Evolutionary conservation across 2,797 vertebrate species (phyloP), one percentile per base, ranked within the genome.

Genomic region (Avahi laniger): DNA sequence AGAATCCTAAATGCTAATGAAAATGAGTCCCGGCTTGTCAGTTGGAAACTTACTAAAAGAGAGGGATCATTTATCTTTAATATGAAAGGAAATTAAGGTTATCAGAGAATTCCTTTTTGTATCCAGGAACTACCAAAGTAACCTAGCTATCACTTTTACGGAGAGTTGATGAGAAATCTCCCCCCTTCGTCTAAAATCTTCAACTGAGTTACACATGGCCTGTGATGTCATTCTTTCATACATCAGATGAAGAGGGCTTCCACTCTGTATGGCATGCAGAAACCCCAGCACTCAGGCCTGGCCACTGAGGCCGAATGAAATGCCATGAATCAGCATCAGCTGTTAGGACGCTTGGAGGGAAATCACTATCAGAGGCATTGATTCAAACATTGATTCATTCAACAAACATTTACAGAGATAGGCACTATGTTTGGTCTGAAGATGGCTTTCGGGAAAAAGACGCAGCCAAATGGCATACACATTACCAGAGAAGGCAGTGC

Each of bases 341-440:
- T 65, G 8, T 38, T 52, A 54, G 57, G 30, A 13, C 15, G 33
- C 26, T 89, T 59, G 38, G 15, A 41, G 94, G 43, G 33, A 89
- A 89, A 61, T 76, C 43, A 69, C 50, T 41, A 46, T 15, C 28
- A 43, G 41, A 93, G n/a, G 18, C 52, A 59, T 41, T 35, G 65
- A 87, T 59, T 93, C 80, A 91, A 93, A 10, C 80, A n/a, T 69
- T 75, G 94, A 81, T 93, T 97, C 79, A 96, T 81, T 96, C 61
- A 18, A 9, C 79, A 41, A 72, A 65, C 41, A 18, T 6, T 14
- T 76, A 80, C 30, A 17, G 67, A 54, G 2, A 48, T 26, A 59
- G 78, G 57, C 38, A 46, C n/a, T 93, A 10, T 95, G 80, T 54
- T 61, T 83, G 35, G 38, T 78, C 41, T 57, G 20, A 93, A 94